A percentile compares a stretch with the other conserved stretches of the same genome.
Conservation (phyloP, 1,140 invertebrate species). For the Latrodectus geometricus region DNA sequence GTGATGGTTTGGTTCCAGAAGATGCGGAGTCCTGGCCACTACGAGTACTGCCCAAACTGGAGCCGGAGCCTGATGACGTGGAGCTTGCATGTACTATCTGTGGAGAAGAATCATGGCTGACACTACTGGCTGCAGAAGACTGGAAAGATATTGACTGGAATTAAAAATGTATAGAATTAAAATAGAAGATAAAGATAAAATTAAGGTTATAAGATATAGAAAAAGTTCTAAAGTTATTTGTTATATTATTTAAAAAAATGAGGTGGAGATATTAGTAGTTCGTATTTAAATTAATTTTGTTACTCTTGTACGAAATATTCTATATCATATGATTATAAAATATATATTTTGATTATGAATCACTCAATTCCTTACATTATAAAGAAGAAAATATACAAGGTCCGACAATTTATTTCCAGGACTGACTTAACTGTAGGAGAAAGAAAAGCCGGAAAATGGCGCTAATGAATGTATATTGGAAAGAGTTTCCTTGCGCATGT, state of each 20-base stretch:
- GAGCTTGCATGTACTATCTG: slow-evolving; percentile 65
- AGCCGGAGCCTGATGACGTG: slow-evolving; percentile 43
- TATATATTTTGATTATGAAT: neutral
- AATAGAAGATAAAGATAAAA: slow-evolving; percentile 17
- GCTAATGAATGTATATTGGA: no score
- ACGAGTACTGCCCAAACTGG: slow-evolving; percentile 66
- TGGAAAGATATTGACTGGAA: slow-evolving; percentile 65
- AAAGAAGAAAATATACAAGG: no score
- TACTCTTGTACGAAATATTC: no score
- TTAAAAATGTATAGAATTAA: slow-evolving; percentile 59
- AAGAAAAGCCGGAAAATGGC: no score
- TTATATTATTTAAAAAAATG: neutral
- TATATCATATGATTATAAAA: no score
- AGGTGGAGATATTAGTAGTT: neutral
- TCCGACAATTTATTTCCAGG: no score
- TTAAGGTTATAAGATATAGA: no score
- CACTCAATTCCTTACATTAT: no score
- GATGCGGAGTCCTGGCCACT: slow-evolving; percentile 67
- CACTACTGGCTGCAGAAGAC: slow-evolving; percentile 77
- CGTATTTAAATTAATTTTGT: no score
- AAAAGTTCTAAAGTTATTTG: neutral
- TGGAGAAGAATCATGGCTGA: slow-evolving; percentile 72
- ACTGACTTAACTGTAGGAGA: no score
- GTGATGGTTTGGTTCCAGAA: slow-evolving; percentile 69
- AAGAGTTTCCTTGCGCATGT: no score